phyloP scores from a whole-genome alignment of 2,113 vertebrate species.

The Sorex fumeus region DNA sequence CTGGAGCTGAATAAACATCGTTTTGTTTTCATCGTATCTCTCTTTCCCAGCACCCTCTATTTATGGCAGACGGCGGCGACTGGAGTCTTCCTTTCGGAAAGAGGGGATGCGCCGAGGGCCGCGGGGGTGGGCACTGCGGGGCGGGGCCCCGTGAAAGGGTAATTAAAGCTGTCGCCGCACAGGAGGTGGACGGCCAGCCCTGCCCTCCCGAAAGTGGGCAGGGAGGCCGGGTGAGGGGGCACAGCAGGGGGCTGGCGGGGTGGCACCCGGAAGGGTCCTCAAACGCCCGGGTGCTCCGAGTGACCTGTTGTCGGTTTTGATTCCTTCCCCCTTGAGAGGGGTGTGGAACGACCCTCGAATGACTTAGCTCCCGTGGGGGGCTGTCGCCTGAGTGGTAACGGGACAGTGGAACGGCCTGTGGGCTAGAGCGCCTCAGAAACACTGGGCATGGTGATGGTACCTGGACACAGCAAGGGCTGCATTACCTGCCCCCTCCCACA shows the following conservation, averaged over 20 bases:
- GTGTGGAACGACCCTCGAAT: neutral
- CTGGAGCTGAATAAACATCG: neutral
- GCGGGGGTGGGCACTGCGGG: too few relatives aligned
- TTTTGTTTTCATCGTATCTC: neutral
- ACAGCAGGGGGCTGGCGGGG: accelerated
- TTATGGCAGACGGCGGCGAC: neutral
- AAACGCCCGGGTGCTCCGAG: accelerated
- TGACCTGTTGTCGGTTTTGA: neutral
- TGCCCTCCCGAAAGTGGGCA: accelerated
- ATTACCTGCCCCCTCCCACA: too few relatives aligned
- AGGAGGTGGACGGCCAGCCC: neutral
- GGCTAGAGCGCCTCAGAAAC: too few relatives aligned
- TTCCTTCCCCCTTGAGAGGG: neutral
- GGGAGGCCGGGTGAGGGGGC: neutral
- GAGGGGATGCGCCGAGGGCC: too few relatives aligned
- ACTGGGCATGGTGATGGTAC: too few relatives aligned
- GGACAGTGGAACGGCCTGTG: too few relatives aligned
- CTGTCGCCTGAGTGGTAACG: neutral
- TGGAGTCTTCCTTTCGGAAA: neutral
- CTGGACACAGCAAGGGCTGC: neutral
- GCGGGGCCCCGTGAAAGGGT: slow-evolving; percentile 13
- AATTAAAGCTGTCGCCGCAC: neutral
- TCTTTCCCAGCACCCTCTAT: neutral
- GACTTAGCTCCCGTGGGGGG: neutral
- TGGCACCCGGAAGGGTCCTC: neutral